These are phyloP conservation scores for Pocillopora damicornis DNA, from an alignment of 64 coral and sea anemone species.

Conservation along the genomic window DNA sequence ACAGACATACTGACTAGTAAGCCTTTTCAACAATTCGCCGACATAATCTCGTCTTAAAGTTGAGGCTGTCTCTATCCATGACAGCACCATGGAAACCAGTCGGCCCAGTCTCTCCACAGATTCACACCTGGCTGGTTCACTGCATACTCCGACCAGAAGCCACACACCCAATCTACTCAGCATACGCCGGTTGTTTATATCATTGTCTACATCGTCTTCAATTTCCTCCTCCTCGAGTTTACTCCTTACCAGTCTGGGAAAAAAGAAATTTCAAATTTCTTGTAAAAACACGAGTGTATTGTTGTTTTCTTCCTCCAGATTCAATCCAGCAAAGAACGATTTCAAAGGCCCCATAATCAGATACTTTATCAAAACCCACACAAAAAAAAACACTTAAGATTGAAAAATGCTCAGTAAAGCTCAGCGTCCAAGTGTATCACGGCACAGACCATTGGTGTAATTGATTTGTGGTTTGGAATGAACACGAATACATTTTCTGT, in stretches of 20 bases:
- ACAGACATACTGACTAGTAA: conserved; percentile 77
- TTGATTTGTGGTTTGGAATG: no score
- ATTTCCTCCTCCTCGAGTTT: conserved; percentile 59
- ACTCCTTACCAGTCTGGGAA: conserved; percentile 55
- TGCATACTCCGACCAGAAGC: conserved; percentile 81
- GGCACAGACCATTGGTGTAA: no score
- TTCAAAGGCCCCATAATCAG: no score
- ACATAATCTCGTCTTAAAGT: conserved; percentile 75
- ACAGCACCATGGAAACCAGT: conserved; percentile 83
- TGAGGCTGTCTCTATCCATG: conserved; percentile 88
- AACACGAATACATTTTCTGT: no score
- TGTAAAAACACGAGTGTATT: not conserved
- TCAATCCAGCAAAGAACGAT: no score
- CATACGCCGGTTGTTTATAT: conserved; percentile 89
- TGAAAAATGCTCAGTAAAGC: no score
- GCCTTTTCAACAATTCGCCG: conserved; percentile 80
- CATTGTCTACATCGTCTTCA: conserved; percentile 83
- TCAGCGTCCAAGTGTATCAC: no score
- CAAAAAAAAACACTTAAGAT: no score
- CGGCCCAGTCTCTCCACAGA: conserved; percentile 81
- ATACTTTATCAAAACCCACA: no score
- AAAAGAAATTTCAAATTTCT: not conserved
- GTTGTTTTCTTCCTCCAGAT: no score
- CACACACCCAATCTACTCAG: conserved; percentile 95
- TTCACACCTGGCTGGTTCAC: conserved; percentile 54